Conservation (phyloP, 2,113 vertebrate genomes). For the Plestiodon gilberti region DNA sequence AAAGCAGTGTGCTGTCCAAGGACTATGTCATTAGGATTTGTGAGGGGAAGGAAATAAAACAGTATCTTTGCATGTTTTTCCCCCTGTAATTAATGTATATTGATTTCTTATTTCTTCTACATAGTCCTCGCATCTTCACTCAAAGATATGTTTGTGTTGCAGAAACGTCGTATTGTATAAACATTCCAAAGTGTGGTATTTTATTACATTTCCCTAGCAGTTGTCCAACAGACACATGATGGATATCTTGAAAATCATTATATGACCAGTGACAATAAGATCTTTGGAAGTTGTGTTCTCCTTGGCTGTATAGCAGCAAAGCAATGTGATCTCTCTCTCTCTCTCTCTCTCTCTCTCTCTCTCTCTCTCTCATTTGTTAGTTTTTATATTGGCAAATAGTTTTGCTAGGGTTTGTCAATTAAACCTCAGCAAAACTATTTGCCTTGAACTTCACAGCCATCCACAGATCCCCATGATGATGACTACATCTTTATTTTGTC, state of each 20-base stretch:
- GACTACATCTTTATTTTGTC: background rate
- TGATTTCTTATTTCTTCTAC: background rate
- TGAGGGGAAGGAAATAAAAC: background rate
- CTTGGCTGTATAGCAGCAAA: no score
- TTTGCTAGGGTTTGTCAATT: background rate
- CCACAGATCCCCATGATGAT: no score
- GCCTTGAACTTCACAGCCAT: no score
- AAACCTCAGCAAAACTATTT: no score
- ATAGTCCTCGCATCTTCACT: background rate
- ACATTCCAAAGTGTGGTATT: background rate
- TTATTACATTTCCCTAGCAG: background rate
- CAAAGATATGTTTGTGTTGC: background rate
- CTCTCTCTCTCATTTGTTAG: no score
- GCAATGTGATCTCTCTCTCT: no score
- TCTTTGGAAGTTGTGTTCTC: no score
- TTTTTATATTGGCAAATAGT: background rate
- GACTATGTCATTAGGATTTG: background rate
- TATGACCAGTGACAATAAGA: no score
- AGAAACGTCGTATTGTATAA: background rate
- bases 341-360: no score
- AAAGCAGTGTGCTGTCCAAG: background rate
- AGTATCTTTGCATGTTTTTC: background rate
- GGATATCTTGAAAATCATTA: background rate
- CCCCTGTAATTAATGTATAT: background rate
- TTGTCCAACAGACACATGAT: background rate